Conservation (phyloP, 2,113 vertebrate genomes). For the Xenus cinereus region DNA sequence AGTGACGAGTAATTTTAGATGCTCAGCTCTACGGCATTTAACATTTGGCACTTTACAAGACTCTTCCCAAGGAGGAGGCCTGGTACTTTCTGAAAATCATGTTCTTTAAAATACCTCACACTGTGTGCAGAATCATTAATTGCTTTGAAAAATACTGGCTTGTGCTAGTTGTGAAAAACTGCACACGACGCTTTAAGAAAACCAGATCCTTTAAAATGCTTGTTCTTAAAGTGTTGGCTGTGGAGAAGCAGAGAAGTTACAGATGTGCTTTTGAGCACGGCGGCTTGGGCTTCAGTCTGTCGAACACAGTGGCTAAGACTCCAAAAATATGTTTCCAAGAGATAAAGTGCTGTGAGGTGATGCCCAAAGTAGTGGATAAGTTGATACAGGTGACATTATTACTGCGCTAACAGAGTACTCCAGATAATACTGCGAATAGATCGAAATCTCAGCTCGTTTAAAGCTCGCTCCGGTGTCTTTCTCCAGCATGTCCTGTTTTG, state of each 20-base stretch:
- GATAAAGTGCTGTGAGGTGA: neutral
- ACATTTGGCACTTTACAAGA: neutral
- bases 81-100: neutral
- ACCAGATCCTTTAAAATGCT: neutral
- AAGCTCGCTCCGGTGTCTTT: neutral
- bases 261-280: neutral
- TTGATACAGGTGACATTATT: neutral
- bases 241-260: neutral
- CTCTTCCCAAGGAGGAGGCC: neutral
- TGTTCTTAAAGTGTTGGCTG: neutral
- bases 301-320: neutral
- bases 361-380: neutral
- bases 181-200: neutral
- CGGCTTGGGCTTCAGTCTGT: neutral
- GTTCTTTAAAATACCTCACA: neutral
- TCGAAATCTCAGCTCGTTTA: neutral
- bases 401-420: neutral
- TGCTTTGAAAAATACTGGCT: neutral
- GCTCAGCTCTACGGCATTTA: neutral
- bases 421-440: accelerated
- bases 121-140: neutral
- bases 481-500: neutral
- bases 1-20: neutral
- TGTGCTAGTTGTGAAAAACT: neutral
- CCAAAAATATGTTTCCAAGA: neutral